Evolutionary conservation across 2,888 invertebrate species (phyloP).

Genomic region (Acanthoscelides obtectus): DNA sequence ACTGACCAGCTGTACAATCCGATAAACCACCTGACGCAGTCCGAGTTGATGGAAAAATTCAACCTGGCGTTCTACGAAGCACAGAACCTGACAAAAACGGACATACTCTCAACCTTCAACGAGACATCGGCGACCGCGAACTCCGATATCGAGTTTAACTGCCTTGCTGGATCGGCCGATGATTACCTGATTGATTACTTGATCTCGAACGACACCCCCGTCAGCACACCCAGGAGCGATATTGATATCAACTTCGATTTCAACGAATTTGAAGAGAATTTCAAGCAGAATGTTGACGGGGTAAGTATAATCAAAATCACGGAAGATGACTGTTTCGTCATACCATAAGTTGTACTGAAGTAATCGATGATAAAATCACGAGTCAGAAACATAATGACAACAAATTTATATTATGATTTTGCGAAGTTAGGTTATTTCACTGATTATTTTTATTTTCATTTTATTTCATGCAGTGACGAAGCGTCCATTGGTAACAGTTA

Average conservation of each 20-base stretch:
- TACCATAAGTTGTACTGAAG: too few species aligned
- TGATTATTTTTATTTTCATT: too few species aligned
- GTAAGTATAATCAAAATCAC: too few species aligned
- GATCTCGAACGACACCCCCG: slow-evolving; percentile 25
- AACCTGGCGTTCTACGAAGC: slow-evolving; percentile 46
- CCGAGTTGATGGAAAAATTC: slow-evolving; percentile 46
- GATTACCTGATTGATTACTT: slow-evolving; percentile 34
- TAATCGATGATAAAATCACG: too few species aligned
- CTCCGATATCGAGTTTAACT: slow-evolving; percentile 9
- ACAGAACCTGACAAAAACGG: slow-evolving; percentile 35
- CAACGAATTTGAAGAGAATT: slow-evolving; percentile 39
- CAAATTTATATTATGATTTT: too few species aligned
- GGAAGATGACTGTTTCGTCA: too few species aligned
- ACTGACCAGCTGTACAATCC: slow-evolving; percentile 32
- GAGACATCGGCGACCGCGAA: slow-evolving; percentile 16
- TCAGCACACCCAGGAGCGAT: slow-evolving; percentile 20
- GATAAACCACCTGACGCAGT: slow-evolving; percentile 34
- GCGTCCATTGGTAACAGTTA: too few species aligned
- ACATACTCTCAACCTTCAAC: slow-evolving; percentile 34
- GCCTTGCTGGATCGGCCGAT: slow-evolving; percentile 17
- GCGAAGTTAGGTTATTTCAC: too few species aligned
- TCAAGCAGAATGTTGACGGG: slow-evolving; percentile 32
- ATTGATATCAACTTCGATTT: slow-evolving; percentile 37
- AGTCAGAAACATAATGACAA: too few species aligned
- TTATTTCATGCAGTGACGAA: too few species aligned